phyloP scores from a whole-genome alignment of 64 coral and sea anemone genomes.

The Exaiptasia diaphana region DNA sequence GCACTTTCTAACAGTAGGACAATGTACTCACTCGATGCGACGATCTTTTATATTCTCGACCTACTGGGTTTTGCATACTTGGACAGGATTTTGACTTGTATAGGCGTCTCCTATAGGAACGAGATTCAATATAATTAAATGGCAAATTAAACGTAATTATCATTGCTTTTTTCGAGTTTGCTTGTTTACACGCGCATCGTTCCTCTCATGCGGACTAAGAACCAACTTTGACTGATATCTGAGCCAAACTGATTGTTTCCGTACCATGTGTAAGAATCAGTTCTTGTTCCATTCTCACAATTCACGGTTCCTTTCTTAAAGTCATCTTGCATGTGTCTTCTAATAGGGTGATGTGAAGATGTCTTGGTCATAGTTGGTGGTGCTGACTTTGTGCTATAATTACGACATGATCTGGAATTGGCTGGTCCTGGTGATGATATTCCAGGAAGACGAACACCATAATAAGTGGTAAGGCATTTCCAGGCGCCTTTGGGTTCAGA shows the following conservation, averaged over 20 bases:
- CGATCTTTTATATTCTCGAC: background rate
- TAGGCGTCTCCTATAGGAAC: constrained; percentile 26
- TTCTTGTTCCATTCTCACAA: background rate
- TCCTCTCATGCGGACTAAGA: no score
- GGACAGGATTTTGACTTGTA: constrained; percentile 61
- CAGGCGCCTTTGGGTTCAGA: constrained; percentile 53
- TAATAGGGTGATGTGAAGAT: constrained; percentile 60
- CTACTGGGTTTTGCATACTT: constrained; percentile 8
- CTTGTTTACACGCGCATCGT: no score
- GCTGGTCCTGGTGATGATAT: constrained; percentile 23
- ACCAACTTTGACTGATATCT: no score
- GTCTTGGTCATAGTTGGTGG: constrained; percentile 63
- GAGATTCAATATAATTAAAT: background rate
- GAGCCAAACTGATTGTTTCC: background rate
- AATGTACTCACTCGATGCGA: no score
- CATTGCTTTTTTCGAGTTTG: no score
- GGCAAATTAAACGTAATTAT: no score
- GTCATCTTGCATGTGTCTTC: constrained; percentile 97
- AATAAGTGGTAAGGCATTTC: constrained; percentile 85
- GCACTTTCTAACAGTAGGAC: no score
- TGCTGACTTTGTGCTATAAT: constrained; percentile 51
- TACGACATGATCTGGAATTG: constrained; percentile 26
- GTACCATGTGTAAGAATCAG: constrained; percentile 56
- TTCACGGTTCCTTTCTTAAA: constrained; percentile 29
- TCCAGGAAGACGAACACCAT: constrained; percentile 80